A percentile compares a stretch with the other conserved stretches of the same genome.
phyloP scores from a whole-genome alignment of 92 coral and sea anemone species.

The Heliopora coerulea region DNA sequence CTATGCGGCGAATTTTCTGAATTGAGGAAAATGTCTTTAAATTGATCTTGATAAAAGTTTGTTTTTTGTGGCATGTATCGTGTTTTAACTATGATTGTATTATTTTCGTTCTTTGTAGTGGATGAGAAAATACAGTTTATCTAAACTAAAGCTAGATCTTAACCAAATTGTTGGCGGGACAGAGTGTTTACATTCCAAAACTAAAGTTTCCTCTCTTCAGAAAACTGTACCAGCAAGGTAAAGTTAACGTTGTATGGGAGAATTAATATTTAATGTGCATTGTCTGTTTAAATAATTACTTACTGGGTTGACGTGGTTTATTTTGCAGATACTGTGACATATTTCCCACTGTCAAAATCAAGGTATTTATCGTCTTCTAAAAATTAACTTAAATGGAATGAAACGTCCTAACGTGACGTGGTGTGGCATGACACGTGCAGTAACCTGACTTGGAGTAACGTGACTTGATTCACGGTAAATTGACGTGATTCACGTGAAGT shows the following conservation, averaged over 20 bases:
- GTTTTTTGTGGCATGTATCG: no score
- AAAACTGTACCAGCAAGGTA: slow-evolving; percentile 97
- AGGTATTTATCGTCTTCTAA: slow-evolving; percentile 50
- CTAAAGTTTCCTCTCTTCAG: slow-evolving; percentile 76
- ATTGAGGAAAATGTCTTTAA: no score
- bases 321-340: slow-evolving; percentile 80
- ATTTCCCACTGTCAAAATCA: slow-evolving; percentile 92
- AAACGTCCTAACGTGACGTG: background rate
- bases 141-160: slow-evolving; percentile 87
- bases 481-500: no score
- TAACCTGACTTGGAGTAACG: no score
- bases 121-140: slow-evolving; percentile 94
- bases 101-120: slow-evolving; percentile 61
- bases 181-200: slow-evolving; percentile 95
- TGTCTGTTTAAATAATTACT: background rate
- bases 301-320: background rate
- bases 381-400: background rate
- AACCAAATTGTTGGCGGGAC: slow-evolving; percentile 88
- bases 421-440: background rate
- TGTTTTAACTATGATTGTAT: no score
- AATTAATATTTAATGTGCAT: background rate
- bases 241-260: background rate
- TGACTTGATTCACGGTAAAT: no score
- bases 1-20: no score
- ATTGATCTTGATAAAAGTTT: no score